Base-by-base conservation (phyloP, 2,113 vertebrate genomes). In the Nerophis ophidion region DNA sequence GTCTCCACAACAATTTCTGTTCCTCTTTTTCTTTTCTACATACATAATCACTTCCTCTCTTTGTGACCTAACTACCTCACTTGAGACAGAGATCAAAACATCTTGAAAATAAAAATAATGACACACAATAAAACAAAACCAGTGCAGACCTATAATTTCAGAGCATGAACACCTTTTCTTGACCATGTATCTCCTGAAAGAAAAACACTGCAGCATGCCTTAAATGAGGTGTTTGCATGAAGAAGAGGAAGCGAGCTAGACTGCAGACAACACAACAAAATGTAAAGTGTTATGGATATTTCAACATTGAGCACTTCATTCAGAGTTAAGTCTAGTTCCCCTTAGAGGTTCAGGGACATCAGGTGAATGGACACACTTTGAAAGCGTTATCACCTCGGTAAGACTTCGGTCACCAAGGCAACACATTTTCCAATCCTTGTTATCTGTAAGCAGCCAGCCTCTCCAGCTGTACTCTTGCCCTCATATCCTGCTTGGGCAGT, bases 381-480 rank as follows among this genome's bases (percentile, higher is more conserved):
- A 80, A 80, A 81, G 11, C 76, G 71, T 47, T 38, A 74, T 87
- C 84, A 76, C 85, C 82, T 84, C 83, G 82, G 79, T 87, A 85
- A 82, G 81, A 78, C 70, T 76, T 73, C 47, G n/a, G 80, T 74
- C 40, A 4, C 83, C 85, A 89, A 87, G 85, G 82, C 80, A 87
- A 89, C 88, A 61, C 71, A 77, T 68, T 84, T 73, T 88, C 76
- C 80, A 85, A 86, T 86, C 87, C 85, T 80, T 81, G 80, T 84
- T 84, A 84, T 86, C 81, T 80, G 75, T 79, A 78, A 79, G 76
- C 81, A 80, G 77, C 60, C 73, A 57, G 66, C 68, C 76, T 73
- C 74, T 77, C 61, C 76, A 76, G 72, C 69, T 50, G 7, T 72
- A 80, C 84, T 82, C 83, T 74, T 60, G 69, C 66, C 57, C 38